Percentiles rank a stretch among this genome's conserved stretches.
These are phyloP conservation scores for Plebejus argus DNA, from an alignment of 2,888 invertebrate genomes.

Conservation along the genomic window DNA sequence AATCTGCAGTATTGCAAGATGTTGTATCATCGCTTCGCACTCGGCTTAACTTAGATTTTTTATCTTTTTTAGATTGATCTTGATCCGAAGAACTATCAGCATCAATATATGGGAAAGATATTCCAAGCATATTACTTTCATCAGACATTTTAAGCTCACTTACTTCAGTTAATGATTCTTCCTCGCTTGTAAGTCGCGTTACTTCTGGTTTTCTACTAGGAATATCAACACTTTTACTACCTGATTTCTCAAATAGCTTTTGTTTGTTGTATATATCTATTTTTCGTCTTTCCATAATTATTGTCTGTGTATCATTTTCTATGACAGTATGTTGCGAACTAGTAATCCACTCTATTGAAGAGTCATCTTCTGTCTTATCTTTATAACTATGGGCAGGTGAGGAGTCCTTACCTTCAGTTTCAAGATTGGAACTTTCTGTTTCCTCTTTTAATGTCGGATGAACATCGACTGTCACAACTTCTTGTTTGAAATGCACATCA, in stretches of 20 bases:
- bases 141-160: slow-evolving; percentile 82
- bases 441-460: slow-evolving; percentile 65
- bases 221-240: slow-evolving; percentile 63
- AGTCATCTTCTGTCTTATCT: slow-evolving; percentile 73
- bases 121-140: slow-evolving; percentile 72
- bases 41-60: slow-evolving; percentile 59
- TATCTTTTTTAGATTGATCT: slow-evolving; percentile 62
- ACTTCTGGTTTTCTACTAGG: slow-evolving; percentile 72
- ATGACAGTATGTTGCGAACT: slow-evolving; percentile 70
- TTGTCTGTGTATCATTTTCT: slow-evolving; percentile 82
- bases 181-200: slow-evolving; percentile 82
- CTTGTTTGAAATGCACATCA: slow-evolving; percentile 75
- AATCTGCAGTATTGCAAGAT: slow-evolving; percentile 85
- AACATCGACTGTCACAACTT: slow-evolving; percentile 74
- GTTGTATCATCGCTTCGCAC: slow-evolving; percentile 85
- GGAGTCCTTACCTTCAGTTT: slow-evolving; percentile 53
- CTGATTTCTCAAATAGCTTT: slow-evolving; percentile 71
- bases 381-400: slow-evolving; percentile 69
- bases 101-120: slow-evolving; percentile 76
- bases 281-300: slow-evolving; percentile 82
- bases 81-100: slow-evolving; percentile 78
- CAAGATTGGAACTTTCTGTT: slow-evolving; percentile 46
- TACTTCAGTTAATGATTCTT: slow-evolving; percentile 85
- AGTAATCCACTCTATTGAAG: slow-evolving; percentile 73
- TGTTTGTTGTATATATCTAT: slow-evolving; percentile 82